phyloP scores from a whole-genome alignment of 1,140 invertebrate genomes.

The Trachymyrmex septentrionalis region DNA sequence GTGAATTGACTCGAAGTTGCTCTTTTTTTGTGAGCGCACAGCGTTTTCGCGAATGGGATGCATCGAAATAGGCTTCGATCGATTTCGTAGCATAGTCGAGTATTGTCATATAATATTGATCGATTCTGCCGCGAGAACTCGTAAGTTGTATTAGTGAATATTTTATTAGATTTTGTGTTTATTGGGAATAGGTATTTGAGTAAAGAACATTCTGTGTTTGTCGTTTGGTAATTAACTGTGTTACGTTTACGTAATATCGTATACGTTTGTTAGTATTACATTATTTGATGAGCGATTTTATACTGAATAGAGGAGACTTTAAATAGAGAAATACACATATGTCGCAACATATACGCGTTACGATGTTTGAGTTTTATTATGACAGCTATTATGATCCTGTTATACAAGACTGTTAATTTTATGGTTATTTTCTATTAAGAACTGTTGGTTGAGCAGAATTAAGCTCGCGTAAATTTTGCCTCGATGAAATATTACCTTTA shows the following conservation, averaged over 20 bases:
- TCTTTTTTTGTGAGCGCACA: slow-evolving; percentile 41
- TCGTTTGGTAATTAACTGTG: too few species aligned
- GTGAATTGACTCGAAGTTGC: slow-evolving; percentile 54
- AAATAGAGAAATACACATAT: not conserved
- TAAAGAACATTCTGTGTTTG: slow-evolving; percentile 10
- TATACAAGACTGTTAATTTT: slow-evolving; percentile 17
- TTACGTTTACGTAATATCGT: not conserved
- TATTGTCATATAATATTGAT: slow-evolving; percentile 8
- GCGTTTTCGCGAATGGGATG: slow-evolving; percentile 16
- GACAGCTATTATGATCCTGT: not conserved
- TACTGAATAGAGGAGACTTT: not conserved
- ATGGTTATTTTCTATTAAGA: not conserved
- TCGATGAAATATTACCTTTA: not conserved
- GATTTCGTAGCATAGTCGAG: not conserved
- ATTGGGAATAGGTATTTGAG: not conserved
- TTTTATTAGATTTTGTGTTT: not conserved
- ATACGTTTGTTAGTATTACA: slow-evolving; percentile 2
- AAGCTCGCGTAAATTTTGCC: not conserved
- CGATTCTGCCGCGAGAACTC: not conserved
- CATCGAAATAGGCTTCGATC: slow-evolving; percentile 35
- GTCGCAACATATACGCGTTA: not conserved
- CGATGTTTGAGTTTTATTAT: slow-evolving; percentile 20
- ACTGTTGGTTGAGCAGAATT: slow-evolving; percentile 1
- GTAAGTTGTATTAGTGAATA: slow-evolving; percentile 27
- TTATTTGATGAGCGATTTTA: not conserved